A percentile compares a stretch with the other conserved stretches of the same genome.
These are phyloP conservation scores for Bombus confusus DNA, from an alignment of 1,140 invertebrate genomes.

Conservation along the genomic window DNA sequence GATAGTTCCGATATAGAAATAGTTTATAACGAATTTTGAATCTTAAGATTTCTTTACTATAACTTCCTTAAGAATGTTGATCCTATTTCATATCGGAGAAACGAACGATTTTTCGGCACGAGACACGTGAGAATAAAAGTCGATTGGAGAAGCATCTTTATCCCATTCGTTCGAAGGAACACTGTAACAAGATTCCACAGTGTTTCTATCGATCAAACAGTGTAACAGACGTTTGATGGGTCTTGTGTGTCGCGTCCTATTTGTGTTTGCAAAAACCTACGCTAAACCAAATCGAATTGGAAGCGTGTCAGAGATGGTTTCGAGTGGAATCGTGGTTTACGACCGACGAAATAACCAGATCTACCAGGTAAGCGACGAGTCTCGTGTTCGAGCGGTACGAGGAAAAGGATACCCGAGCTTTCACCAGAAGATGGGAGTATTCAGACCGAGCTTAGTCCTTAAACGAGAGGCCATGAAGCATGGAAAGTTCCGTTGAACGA, in stretches of 20 bases:
- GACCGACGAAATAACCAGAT: background rate
- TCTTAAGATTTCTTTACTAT: too few species aligned
- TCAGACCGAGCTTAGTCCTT: background rate
- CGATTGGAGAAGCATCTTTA: background rate
- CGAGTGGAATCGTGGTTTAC: background rate
- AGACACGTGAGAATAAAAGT: background rate
- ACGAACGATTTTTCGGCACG: too few species aligned
- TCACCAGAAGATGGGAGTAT: background rate
- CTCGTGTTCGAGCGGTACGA: background rate
- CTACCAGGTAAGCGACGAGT: background rate
- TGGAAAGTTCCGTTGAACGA: slow-evolving; percentile 10
- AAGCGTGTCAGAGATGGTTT: background rate
- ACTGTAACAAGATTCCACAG: background rate
- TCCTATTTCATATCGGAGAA: too few species aligned
- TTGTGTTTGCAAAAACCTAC: background rate
- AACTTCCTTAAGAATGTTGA: too few species aligned
- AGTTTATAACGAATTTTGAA: too few species aligned
- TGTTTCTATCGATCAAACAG: slow-evolving; percentile 32
- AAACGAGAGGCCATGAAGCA: background rate
- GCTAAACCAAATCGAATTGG: background rate
- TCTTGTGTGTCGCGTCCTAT: background rate
- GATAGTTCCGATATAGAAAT: too few species aligned
- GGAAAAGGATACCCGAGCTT: background rate
- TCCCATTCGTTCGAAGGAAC: background rate
- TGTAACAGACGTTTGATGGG: background rate